Conservation (phyloP, 1,140 invertebrate species). For the Zaprionus ghesquierei region DNA sequence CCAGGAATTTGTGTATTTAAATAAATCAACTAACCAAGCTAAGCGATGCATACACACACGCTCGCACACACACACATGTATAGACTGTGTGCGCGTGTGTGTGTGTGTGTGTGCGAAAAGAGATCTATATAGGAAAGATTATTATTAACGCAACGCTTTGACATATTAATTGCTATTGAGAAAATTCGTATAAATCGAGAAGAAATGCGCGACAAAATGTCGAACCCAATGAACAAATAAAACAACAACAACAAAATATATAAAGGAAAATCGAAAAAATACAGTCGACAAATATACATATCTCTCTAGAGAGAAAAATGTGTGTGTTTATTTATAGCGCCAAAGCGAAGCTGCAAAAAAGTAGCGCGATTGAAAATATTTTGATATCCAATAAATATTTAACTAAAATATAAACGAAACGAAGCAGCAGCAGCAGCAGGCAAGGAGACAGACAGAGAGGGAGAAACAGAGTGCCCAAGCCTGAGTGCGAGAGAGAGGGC, state of each 20-base stretch:
- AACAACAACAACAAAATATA: constrained; percentile 4
- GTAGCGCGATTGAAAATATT: constrained; percentile 62
- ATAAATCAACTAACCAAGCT: constrained; percentile 76
- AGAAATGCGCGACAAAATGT: constrained; percentile 68
- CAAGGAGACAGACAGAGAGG: background rate
- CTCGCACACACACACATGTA: constrained; percentile 12
- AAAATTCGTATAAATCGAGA: constrained; percentile 39
- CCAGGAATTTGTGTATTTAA: constrained; percentile 73
- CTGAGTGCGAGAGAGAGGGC: background rate
- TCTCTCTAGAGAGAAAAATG: constrained; percentile 11
- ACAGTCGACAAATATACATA: constrained; percentile 30
- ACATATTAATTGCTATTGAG: constrained; percentile 74
- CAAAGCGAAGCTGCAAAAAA: constrained; percentile 42
- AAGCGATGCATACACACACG: constrained; percentile 76
- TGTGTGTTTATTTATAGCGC: constrained; percentile 36
- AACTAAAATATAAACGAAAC: constrained; percentile 33
- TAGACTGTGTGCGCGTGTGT: no score
- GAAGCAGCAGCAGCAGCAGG: constrained; percentile 10
- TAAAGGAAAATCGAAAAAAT: constrained; percentile 30
- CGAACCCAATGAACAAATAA: constrained; percentile 51
- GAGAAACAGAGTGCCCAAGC: background rate
- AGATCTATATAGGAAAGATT: constrained; percentile 8
- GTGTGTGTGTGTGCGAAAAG: no score
- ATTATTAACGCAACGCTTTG: constrained; percentile 38
- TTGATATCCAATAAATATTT: constrained; percentile 74